Percentiles rank a stretch among this genome's conserved stretches.
These are phyloP conservation scores for Mimumesa dahlbomi DNA, from an alignment of 2,888 invertebrate genomes.

Conservation along the genomic window DNA sequence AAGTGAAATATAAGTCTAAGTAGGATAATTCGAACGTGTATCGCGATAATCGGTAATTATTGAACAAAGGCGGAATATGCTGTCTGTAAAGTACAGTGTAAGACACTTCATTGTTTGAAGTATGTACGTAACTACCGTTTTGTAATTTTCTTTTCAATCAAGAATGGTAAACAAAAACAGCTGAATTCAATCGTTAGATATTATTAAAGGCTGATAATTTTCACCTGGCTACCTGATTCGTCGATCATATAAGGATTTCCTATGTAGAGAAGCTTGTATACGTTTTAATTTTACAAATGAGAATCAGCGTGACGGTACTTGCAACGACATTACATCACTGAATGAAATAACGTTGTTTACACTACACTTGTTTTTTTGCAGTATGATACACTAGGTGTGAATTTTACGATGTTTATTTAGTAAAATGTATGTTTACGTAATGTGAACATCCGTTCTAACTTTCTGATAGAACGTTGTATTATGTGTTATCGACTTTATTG, in stretches of 20 bases:
- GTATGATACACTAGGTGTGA: constrained; percentile 11
- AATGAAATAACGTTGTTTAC: constrained; percentile 14
- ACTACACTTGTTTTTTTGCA: constrained; percentile 17
- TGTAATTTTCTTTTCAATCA: constrained; percentile 29
- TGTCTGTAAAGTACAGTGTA: constrained; percentile 15
- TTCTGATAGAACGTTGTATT: constrained; percentile 6
- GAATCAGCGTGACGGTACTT: constrained; percentile 1
- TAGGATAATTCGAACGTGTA: constrained; percentile 48
- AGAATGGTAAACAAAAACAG: constrained; percentile 3
- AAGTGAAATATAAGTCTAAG: constrained; percentile 79
- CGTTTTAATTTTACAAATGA: constrained; percentile 9
- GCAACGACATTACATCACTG: constrained; percentile 6
- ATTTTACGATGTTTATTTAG: constrained; percentile 10
- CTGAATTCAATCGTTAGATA: constrained; percentile 16
- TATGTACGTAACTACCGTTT: too few relatives aligned
- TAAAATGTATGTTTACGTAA: constrained; percentile 4
- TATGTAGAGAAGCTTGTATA: constrained; percentile 2
- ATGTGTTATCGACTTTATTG: constrained; percentile 5
- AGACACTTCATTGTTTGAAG: constrained; percentile 23
- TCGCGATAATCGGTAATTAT: constrained; percentile 30
- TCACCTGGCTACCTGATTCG: neutral
- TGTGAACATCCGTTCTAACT: constrained; percentile 10
- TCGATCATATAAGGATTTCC: constrained; percentile 7
- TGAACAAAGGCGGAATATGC: neutral
- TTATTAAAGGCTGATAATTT: constrained; percentile 12